Percentiles rank a stretch among this genome's conserved stretches.
These are phyloP conservation scores for Hypena proboscidalis DNA, from an alignment of 2,888 invertebrate species.

Conservation along the genomic window DNA sequence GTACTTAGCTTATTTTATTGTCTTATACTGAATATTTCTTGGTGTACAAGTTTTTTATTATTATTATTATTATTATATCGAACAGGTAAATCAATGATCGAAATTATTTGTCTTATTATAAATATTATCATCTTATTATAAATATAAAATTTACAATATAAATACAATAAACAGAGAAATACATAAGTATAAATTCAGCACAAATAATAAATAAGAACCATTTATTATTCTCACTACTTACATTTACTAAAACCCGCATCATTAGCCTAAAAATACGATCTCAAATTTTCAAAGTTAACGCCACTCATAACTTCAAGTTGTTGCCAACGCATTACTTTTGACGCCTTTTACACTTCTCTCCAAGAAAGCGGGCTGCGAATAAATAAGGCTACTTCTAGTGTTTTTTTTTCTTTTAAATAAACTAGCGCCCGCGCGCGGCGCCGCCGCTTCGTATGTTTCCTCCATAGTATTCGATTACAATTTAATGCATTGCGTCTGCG, in stretches of 20 bases:
- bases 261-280: slow-evolving; percentile 1
- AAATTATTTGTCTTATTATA: too few relatives aligned
- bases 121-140: too few relatives aligned
- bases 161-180: too few relatives aligned
- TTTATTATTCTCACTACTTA: too few relatives aligned
- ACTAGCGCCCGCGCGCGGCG: slow-evolving; percentile 38
- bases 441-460: slow-evolving; percentile 44
- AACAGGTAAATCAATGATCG: too few relatives aligned
- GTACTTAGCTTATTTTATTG: too few relatives aligned
- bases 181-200: too few relatives aligned
- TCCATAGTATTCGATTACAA: slow-evolving; percentile 81
- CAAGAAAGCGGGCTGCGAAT: slow-evolving; percentile 36
- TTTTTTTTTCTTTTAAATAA: slow-evolving; percentile 46
- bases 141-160: too few relatives aligned
- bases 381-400: slow-evolving; percentile 42
- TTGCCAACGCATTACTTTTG: slow-evolving; percentile 18
- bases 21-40: too few relatives aligned
- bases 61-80: too few relatives aligned
- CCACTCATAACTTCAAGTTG: slow-evolving; percentile 13
- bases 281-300: slow-evolving; percentile 3
- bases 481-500: slow-evolving; percentile 78
- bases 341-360: slow-evolving; percentile 19
- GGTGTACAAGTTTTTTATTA: too few relatives aligned
- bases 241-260: background rate
- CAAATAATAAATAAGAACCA: too few relatives aligned